phyloP scores from a whole-genome alignment of 2,888 invertebrate genomes.

The Fabriciana adippe region DNA sequence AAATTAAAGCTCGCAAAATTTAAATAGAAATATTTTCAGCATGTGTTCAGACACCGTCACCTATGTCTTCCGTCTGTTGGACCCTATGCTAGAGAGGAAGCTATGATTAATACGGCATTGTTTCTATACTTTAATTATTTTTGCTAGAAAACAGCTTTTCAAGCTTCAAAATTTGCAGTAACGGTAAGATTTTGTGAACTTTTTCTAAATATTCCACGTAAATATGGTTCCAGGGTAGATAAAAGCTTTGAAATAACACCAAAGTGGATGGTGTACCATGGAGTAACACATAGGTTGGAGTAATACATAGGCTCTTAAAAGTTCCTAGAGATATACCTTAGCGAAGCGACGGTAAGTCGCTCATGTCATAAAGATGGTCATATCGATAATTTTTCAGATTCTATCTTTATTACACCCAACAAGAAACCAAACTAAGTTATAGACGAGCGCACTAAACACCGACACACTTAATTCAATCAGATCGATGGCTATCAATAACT shows the following conservation, averaged over 20 bases:
- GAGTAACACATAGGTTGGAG: too few relatives aligned
- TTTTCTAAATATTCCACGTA: too few relatives aligned
- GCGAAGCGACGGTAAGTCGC: too few relatives aligned
- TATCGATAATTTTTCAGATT: too few relatives aligned
- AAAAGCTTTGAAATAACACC: too few relatives aligned
- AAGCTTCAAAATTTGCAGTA: neutral
- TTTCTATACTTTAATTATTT: conserved; percentile 16
- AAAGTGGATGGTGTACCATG: too few relatives aligned
- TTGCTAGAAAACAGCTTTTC: neutral
- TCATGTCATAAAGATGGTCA: too few relatives aligned
- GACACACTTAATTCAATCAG: conserved; percentile 73
- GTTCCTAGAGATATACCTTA: too few relatives aligned
- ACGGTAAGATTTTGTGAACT: too few relatives aligned
- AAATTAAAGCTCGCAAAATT: neutral
- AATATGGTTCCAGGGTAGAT: too few relatives aligned
- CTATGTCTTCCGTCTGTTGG: conserved; percentile 68
- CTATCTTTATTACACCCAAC: too few relatives aligned
- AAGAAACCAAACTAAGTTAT: neutral
- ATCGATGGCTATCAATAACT: conserved; percentile 70
- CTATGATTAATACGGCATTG: conserved; percentile 34
- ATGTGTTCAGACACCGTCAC: conserved; percentile 56
- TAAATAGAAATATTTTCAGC: conserved; percentile 12
- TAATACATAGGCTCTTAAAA: too few relatives aligned
- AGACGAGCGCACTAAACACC: conserved; percentile 58
- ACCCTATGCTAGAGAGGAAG: conserved; percentile 46